Evolutionary conservation across 2,888 invertebrate species (phyloP).

Genomic region (Pediacus dermestoides): DNA sequence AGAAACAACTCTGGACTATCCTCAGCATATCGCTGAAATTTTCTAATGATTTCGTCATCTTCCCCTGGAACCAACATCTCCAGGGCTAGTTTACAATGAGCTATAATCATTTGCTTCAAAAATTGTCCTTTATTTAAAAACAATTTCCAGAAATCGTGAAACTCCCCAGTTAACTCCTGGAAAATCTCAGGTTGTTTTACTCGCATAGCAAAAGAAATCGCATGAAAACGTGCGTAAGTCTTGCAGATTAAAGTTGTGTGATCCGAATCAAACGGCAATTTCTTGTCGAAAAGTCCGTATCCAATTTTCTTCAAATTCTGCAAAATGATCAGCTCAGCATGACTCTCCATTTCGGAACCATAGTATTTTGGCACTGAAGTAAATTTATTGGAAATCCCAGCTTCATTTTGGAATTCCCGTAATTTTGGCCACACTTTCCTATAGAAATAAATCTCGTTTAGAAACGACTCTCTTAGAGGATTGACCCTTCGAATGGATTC

Average conservation of each 20-base stretch:
- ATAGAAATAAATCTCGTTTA: slow-evolving; percentile 23
- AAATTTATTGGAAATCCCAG: too few relatives aligned
- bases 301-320: slow-evolving; percentile 22
- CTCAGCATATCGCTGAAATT: too few relatives aligned
- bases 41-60: not conserved
- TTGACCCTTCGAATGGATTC: slow-evolving; percentile 7
- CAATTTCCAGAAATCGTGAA: too few relatives aligned
- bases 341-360: slow-evolving; percentile 12
- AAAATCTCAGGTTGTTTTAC: not conserved
- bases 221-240: slow-evolving; percentile 24
- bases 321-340: slow-evolving; percentile 20
- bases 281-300: slow-evolving; percentile 20
- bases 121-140: too few relatives aligned
- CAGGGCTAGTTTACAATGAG: not conserved
- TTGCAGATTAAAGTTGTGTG: slow-evolving; percentile 21
- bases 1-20: not conserved
- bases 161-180: too few relatives aligned
- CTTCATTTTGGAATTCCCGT: slow-evolving; percentile 19
- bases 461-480: slow-evolving; percentile 13
- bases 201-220: slow-evolving; percentile 25
- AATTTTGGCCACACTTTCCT: slow-evolving; percentile 19
- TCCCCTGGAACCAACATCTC: not conserved
- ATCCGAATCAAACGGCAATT: slow-evolving; percentile 17
- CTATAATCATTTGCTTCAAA: not conserved
- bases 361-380: slow-evolving; percentile 24